These are phyloP conservation scores for Smithornis capensis DNA, from an alignment of 2,113 vertebrate genomes.

Conservation along the genomic window DNA sequence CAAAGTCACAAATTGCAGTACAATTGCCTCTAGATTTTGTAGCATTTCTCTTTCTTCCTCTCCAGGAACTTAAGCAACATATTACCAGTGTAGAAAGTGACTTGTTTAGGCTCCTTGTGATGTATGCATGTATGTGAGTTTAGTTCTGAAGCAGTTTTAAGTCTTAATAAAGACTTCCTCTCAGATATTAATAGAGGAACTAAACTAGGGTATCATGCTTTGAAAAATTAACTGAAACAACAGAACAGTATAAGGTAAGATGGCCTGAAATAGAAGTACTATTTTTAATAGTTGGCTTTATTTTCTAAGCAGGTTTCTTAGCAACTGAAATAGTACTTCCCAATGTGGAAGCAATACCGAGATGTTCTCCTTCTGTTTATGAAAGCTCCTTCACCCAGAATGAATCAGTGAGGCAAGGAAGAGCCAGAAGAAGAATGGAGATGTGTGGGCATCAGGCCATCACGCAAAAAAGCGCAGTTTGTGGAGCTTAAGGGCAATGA, in stretches of 20 bases:
- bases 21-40: not conserved
- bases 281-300: not conserved
- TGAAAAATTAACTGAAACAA: not conserved
- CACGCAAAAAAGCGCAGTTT: not conserved
- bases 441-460: not conserved
- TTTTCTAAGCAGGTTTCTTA: not conserved
- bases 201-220: not conserved
- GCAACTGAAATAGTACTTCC: conserved; percentile 15
- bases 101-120: not conserved
- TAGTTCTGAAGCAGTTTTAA: not conserved
- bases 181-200: not conserved
- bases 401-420: not conserved
- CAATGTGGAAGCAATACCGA: not conserved
- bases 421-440: not conserved
- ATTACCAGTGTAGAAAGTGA: not conserved
- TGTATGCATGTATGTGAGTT: not conserved
- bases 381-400: not conserved
- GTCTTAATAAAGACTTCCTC: not conserved
- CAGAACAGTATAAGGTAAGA: not conserved
- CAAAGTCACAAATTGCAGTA: not conserved
- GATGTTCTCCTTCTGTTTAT: not conserved
- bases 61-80: not conserved
- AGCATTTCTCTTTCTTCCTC: not conserved
- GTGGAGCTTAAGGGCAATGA: not conserved
- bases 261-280: not conserved